Evolutionary conservation across 2,888 invertebrate species (phyloP), one percentile per base, ranked within the genome.

Genomic region (Drosophila kambysellisi): DNA sequence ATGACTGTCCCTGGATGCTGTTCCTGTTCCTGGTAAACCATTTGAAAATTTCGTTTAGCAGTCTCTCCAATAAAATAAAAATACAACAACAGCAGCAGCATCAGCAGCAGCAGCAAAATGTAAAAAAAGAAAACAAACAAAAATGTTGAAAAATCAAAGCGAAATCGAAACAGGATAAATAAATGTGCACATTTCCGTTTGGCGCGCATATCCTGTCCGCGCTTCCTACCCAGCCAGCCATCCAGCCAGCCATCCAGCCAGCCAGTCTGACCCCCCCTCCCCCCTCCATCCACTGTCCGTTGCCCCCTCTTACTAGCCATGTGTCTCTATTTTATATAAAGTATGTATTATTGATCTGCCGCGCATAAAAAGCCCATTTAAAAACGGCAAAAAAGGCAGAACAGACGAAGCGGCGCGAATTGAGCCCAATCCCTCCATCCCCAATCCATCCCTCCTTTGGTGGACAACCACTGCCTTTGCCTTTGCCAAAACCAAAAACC

Each of bases 291-390:
- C 25, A 4, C 25, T 46, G 46, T 15, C 46, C 29, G 29, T n/a
- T 12, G 25, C 51, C 11, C 20, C 35, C 39, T 53, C 20, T 56
- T 56, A 39, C 48, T 61, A 37, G 37, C 29, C 53, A 54, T 63
- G 48, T 59, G 59, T 69, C 61, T 86, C 64, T 77, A 74, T 82
- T 62, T 74, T 79, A 82, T 88, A 88, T 88, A 82, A 80, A 79
- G 80, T 79, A 76, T 76, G 79, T 89, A 86, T 90, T 89, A 90
- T 86, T 89, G 90, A 90, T 89, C 91, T 91, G 81, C 89, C 80
- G 91, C 88, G 88, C 91, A 88, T 90, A 88, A 88, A 88, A 88
- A 88, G 88, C 88, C 88, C 91, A 88, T 88, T 88, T 88, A 90
- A 88, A 90, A 88, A 71, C 74, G 56, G 68, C 86, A 62, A 64